Conservation (phyloP, 2,888 invertebrate genomes). For the Sympetrum striolatum region DNA sequence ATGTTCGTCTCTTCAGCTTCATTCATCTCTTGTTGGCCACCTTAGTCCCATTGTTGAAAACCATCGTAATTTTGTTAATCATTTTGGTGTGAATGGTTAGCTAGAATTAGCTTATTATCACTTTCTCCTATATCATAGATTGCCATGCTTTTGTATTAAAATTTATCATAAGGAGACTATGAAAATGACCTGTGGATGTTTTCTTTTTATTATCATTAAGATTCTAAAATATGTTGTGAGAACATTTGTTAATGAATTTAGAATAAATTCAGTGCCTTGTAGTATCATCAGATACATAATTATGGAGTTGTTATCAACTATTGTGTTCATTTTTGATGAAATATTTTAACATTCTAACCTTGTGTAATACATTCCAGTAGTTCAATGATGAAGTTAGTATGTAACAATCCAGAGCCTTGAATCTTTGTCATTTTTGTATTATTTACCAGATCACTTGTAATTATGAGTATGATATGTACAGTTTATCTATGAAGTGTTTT, state of each 20-base stretch:
- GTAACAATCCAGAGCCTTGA: not conserved
- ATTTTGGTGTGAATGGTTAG: not conserved
- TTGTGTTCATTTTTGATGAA: not conserved
- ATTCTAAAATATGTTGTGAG: no score
- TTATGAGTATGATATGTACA: not conserved
- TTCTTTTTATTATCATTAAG: no score
- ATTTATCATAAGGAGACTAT: not conserved
- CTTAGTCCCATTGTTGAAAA: not conserved
- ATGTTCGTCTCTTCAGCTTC: not conserved
- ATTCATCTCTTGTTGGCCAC: not conserved
- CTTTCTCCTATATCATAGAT: not conserved
- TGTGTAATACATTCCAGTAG: not conserved
- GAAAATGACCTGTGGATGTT: not conserved
- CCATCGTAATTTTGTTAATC: not conserved
- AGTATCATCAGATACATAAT: not conserved
- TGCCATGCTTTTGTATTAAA: not conserved
- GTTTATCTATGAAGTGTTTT: not conserved
- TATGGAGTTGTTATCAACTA: not conserved
- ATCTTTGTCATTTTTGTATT: not conserved
- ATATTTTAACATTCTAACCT: not conserved
- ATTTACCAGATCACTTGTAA: not conserved
- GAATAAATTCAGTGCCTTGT: no score
- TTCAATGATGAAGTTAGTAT: not conserved
- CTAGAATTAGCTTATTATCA: not conserved
- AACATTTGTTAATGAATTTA: no score